Conservation (phyloP, 2,888 invertebrate genomes). For the Oscheius sp. region DNA sequence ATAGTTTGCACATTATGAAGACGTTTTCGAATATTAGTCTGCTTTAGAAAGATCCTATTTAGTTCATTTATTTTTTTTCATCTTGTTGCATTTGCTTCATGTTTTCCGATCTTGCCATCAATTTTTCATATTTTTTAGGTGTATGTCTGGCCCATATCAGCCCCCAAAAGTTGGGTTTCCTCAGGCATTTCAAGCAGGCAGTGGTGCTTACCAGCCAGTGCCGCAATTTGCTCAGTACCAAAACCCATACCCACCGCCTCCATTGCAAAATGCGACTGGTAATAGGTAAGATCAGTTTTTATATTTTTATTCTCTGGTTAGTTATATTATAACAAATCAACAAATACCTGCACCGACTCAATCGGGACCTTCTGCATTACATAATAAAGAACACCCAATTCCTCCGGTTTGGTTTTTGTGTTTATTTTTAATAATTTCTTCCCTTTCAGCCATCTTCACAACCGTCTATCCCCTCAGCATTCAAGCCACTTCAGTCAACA, state of each 20-base stretch:
- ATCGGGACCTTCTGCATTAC: neutral
- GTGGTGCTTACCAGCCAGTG: constrained; percentile 23
- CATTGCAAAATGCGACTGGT: neutral
- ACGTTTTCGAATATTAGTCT: too few species aligned
- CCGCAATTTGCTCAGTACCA: constrained; percentile 24
- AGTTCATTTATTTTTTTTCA: too few species aligned
- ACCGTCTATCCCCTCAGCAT: neutral
- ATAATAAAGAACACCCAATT: neutral
- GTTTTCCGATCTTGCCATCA: too few species aligned
- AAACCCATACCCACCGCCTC: neutral
- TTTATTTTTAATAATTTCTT: neutral
- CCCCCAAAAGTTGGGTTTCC: constrained; percentile 50
- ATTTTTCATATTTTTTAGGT: constrained; percentile 9
- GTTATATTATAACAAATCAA: constrained; percentile 1
- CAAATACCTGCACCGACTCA: neutral
- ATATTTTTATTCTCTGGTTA: neutral
- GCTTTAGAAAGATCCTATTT: too few species aligned
- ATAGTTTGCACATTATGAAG: too few species aligned
- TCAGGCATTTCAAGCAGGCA: constrained; percentile 39
- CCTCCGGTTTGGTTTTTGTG: neutral
- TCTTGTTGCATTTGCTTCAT: too few species aligned
- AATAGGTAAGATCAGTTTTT: constrained; percentile 10
- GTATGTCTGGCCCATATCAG: constrained; percentile 25
- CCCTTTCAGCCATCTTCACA: neutral
- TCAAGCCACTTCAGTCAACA: constrained; percentile 8